phyloP scores from a whole-genome alignment of 2,888 invertebrate species.

The Rhamphomyia laevipes region DNA sequence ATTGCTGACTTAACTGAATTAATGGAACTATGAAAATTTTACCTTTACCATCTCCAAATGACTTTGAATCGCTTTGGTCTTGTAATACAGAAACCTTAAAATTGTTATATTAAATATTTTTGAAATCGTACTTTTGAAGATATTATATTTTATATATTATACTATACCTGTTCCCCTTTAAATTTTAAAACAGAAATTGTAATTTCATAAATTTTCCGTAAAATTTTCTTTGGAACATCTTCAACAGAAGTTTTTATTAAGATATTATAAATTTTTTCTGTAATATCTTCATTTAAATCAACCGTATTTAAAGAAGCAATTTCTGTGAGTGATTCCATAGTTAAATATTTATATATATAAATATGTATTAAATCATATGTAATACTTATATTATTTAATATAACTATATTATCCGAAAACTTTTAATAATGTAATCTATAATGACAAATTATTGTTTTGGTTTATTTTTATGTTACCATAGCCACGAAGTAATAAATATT shows the following conservation, averaged over 20 bases:
- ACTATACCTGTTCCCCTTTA: constrained; percentile 31
- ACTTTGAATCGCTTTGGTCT: constrained; percentile 17
- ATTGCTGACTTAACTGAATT: background rate
- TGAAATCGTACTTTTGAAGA: too few relatives aligned
- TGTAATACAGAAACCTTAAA: constrained; percentile 15
- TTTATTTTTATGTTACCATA: too few relatives aligned
- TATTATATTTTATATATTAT: background rate
- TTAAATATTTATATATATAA: too few relatives aligned
- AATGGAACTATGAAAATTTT: background rate
- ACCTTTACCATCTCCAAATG: constrained; percentile 17
- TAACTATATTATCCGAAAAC: too few relatives aligned
- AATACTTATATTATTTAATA: too few relatives aligned
- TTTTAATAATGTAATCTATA: too few relatives aligned
- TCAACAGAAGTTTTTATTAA: constrained; percentile 26
- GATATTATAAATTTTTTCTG: constrained; percentile 30
- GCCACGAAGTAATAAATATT: too few relatives aligned
- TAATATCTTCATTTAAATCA: constrained; percentile 8
- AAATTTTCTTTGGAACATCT: constrained; percentile 30
- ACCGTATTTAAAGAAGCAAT: too few relatives aligned
- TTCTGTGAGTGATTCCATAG: too few relatives aligned
- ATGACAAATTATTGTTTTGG: too few relatives aligned
- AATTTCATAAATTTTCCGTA: constrained; percentile 31
- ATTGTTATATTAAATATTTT: too few relatives aligned
- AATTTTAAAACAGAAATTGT: constrained; percentile 28
- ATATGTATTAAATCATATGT: too few relatives aligned